Base-by-base conservation (phyloP, 2,113 vertebrate genomes). In the Amazona vittata region DNA sequence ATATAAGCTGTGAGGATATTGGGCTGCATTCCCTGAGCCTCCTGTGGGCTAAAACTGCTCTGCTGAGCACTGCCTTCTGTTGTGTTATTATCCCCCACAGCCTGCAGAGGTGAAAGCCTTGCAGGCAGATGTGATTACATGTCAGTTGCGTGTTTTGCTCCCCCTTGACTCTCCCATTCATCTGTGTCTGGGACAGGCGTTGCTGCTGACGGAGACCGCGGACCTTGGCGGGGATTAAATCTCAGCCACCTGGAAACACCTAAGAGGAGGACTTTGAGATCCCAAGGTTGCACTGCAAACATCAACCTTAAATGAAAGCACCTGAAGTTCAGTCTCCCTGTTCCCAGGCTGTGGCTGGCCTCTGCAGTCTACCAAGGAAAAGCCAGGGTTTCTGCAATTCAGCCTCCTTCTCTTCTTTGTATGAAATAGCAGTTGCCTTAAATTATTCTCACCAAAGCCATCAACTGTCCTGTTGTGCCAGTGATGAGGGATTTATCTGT, bases 381-480 rank as follows among this genome's bases (percentile, higher is more conserved):
- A 98, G 64, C 81, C 88, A 96, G 91, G 69, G 67, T 94, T 94
- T 91, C 94, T 96, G 95, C 83, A 60, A 69, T 68, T 89, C 60
- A 85, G 60, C 80, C 88, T 96, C 81, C 92, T 90, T 78, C 73
- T 93, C 87, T 96, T 92, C 77, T 96, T 95, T 89, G 59, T 95
- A 68, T 94, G 93, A 97, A 97, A 79, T 82, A 96, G 89, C 95
- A 94, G 85, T 97, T 97, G 96, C 97, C 96, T 97, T 97, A 97
- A 96, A 84, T 93, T 94, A 83, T 96, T 96, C 94, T 96, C 91
- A 94, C 94, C 93, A 93, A 96, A 96, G 91, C 79, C 94, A 94
- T 94, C 93, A 86, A 92, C 88, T 92, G 82, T 90, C 74, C 89
- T 94, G 93, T 87, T 62, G 24, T 89, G 91, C 95, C 93, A 82